Evolutionary conservation across 2,113 vertebrate species (phyloP).

Genomic region (Pachyramphus minor): DNA sequence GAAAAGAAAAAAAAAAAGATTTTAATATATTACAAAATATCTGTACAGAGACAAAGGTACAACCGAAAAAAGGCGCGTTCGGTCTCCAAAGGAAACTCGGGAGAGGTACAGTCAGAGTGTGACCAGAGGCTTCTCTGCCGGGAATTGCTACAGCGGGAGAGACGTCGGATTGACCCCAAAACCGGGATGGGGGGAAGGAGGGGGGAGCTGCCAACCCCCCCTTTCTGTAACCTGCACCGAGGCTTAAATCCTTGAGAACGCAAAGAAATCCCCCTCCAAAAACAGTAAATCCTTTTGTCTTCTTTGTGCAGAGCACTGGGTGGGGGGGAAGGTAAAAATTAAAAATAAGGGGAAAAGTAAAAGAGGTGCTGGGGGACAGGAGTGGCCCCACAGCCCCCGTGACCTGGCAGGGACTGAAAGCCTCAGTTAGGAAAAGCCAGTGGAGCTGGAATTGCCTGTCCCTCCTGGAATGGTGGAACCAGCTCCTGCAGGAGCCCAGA

Average conservation of each 20-base stretch:
- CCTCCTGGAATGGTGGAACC: accelerated
- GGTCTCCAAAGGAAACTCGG: conserved; percentile 68
- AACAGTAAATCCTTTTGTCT: not conserved
- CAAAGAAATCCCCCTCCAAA: not conserved
- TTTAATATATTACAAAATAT: conserved; percentile 91
- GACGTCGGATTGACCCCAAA: not conserved
- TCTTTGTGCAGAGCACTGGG: not conserved
- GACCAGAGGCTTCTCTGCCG: conserved; percentile 62
- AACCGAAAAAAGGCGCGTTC: conserved; percentile 72
- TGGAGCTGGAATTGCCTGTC: accelerated
- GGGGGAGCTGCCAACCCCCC: not conserved
- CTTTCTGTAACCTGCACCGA: not conserved
- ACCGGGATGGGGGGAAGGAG: not conserved
- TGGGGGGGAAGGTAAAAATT: not conserved
- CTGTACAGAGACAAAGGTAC: conserved; percentile 85
- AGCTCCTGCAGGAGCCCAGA: not conserved
- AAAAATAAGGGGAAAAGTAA: accelerated
- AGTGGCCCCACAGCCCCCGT: accelerated
- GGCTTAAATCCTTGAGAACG: not conserved
- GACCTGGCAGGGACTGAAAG: not conserved
- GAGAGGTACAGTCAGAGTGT: conserved; percentile 43
- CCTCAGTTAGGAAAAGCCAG: not conserved
- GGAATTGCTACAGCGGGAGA: not conserved
- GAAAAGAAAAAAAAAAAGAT: conserved; percentile 54
- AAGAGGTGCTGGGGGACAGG: not conserved